These are phyloP conservation scores for Hirudo medicinalis DNA, from an alignment of 1,140 invertebrate species.

Conservation along the genomic window DNA sequence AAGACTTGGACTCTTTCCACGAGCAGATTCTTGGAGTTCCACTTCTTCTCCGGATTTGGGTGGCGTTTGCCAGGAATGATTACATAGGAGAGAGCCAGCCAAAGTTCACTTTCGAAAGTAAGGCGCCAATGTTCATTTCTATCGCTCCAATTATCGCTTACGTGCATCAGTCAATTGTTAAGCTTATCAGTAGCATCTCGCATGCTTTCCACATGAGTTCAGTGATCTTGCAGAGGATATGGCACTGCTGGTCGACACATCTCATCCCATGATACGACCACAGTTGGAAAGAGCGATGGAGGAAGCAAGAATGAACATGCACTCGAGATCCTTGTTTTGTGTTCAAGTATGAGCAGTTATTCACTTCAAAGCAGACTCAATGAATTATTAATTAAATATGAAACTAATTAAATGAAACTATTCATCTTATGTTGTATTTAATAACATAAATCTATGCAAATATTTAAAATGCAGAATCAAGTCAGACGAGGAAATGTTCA, in stretches of 20 bases:
- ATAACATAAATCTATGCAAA: neutral
- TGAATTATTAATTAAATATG: too few species aligned
- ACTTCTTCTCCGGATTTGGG: conserved; percentile 21
- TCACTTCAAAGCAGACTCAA: neutral
- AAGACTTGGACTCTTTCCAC: conserved; percentile 22
- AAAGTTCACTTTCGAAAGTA: conserved; percentile 10
- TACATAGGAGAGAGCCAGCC: conserved; percentile 12
- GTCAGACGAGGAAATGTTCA: too few species aligned
- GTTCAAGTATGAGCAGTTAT: conserved; percentile 13
- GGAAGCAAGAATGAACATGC: conserved; percentile 22
- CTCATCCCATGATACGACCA: conserved; percentile 23
- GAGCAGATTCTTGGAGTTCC: conserved; percentile 23
- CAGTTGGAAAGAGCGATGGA: conserved; percentile 22
- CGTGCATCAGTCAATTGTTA: too few species aligned
- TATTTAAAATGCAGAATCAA: neutral
- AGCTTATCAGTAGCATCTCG: too few species aligned
- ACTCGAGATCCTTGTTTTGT: conserved; percentile 18
- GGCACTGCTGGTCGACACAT: conserved; percentile 23
- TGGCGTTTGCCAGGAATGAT: conserved; percentile 15
- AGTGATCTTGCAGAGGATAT: conserved; percentile 17
- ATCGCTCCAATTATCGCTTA: too few species aligned
- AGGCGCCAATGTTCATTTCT: too few species aligned
- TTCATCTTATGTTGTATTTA: neutral
- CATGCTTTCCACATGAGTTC: too few species aligned
- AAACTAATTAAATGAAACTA: too few species aligned